These are phyloP conservation scores for Drosophila hydei DNA, from an alignment of 1,140 invertebrate species.

Conservation along the genomic window DNA sequence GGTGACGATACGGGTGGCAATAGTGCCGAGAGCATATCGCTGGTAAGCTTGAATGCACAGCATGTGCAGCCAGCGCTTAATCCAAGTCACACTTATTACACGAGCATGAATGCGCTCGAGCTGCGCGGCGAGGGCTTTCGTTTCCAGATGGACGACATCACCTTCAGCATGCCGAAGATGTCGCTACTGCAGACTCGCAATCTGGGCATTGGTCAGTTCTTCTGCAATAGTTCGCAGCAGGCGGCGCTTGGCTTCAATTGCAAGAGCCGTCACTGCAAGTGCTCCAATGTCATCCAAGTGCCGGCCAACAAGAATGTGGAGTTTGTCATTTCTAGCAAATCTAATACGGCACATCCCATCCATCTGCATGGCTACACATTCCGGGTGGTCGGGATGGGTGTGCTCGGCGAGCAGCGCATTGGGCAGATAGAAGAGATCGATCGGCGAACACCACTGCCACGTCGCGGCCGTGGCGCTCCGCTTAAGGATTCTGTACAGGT, in stretches of 20 bases:
- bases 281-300: conserved; percentile 79
- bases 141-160: conserved; percentile 81
- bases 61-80: conserved; percentile 31
- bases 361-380: conserved; percentile 82
- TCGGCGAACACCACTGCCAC: conserved; percentile 50
- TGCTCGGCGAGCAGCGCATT: conserved; percentile 66
- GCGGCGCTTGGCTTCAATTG: conserved; percentile 70
- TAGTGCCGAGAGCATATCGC: conserved; percentile 48
- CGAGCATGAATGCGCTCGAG: conserved; percentile 69
- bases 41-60: conserved; percentile 56
- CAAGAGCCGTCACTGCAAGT: conserved; percentile 63
- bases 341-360: conserved; percentile 69
- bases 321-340: conserved; percentile 71
- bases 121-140: conserved; percentile 59
- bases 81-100: conserved; percentile 62
- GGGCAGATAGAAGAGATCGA: conserved; percentile 73
- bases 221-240: conserved; percentile 76
- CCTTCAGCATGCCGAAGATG: conserved; percentile 72
- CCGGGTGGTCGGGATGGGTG: conserved; percentile 78
- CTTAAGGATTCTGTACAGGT: conserved; percentile 80
- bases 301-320: conserved; percentile 74
- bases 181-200: conserved; percentile 78
- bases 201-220: conserved; percentile 67
- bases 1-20: conserved; percentile 43
- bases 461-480: conserved; percentile 60